Percentiles rank a stretch among this genome's conserved stretches.
Evolutionary conservation across 2,113 vertebrate species (phyloP).

Genomic region (Steatornis caripensis): DNA sequence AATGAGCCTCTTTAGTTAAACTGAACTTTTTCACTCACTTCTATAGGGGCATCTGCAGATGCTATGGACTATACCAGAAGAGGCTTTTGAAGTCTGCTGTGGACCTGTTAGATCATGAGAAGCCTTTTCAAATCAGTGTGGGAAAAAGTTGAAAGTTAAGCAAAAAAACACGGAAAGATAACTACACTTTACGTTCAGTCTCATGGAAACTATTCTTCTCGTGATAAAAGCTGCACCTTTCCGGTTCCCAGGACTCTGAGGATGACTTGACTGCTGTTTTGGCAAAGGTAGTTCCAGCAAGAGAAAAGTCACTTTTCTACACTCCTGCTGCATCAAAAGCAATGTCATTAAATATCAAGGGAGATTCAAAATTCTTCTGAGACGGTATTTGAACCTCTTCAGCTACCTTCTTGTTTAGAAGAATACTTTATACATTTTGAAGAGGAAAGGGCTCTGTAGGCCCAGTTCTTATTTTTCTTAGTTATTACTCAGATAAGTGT

Average conservation of each 20-base stretch:
- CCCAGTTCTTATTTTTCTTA: neutral
- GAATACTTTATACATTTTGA: neutral
- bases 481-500: neutral
- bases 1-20: neutral
- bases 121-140: neutral
- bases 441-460: neutral
- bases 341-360: neutral
- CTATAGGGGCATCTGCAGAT: neutral
- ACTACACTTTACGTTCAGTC: neutral
- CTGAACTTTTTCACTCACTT: neutral
- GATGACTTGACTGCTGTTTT: neutral
- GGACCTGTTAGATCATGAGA: neutral
- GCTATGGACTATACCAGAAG: neutral
- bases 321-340: neutral
- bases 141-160: neutral
- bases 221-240: neutral
- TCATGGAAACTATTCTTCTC: neutral
- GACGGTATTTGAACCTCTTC: rapidly evolving
- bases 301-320: neutral
- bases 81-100: neutral
- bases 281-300: neutral
- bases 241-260: neutral
- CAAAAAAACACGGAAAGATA: neutral
- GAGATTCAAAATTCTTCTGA: neutral
- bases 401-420: neutral